phyloP scores from a whole-genome alignment of 2,113 vertebrate species.

The Anoplopoma fimbria region DNA sequence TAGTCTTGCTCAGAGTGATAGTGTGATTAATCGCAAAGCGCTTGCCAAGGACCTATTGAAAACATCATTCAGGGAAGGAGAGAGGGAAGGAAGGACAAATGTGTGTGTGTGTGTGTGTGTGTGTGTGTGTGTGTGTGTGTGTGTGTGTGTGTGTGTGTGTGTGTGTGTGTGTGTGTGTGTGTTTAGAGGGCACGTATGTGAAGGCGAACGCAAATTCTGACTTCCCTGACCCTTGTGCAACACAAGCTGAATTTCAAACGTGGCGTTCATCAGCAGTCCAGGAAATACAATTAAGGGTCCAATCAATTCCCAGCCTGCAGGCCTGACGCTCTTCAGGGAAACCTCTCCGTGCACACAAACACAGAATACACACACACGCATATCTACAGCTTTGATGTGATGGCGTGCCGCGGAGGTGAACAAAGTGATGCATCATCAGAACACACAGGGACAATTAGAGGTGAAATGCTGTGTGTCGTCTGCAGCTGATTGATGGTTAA shows the following conservation, averaged over 20 bases:
- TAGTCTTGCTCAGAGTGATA: constrained; percentile 16
- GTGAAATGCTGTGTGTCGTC: background rate
- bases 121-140: constrained; percentile 8
- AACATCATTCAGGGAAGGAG: constrained; percentile 41
- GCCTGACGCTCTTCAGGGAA: constrained; percentile 40
- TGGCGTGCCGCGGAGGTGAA: background rate
- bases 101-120: constrained; percentile 24
- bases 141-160: constrained; percentile 27
- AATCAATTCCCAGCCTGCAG: constrained; percentile 72
- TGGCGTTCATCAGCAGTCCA: constrained; percentile 47
- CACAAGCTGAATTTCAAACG: constrained; percentile 71
- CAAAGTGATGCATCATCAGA: constrained; percentile 41
- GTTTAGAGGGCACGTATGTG: background rate
- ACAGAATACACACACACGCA: background rate
- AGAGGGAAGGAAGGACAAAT: constrained; percentile 29
- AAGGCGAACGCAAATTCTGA: constrained; percentile 58
- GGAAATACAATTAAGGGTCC: constrained; percentile 75
- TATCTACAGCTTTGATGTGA: background rate
- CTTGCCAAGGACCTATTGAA: constrained; percentile 43
- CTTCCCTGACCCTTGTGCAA: constrained; percentile 50
- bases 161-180: background rate
- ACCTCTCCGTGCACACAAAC: background rate
- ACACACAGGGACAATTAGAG: constrained; percentile 23
- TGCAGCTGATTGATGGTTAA: background rate
- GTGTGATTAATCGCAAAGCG: constrained; percentile 61